These are phyloP conservation scores for Lindbergichthys nudifrons DNA, from an alignment of 2,797 vertebrate species.

Conservation along the genomic window DNA sequence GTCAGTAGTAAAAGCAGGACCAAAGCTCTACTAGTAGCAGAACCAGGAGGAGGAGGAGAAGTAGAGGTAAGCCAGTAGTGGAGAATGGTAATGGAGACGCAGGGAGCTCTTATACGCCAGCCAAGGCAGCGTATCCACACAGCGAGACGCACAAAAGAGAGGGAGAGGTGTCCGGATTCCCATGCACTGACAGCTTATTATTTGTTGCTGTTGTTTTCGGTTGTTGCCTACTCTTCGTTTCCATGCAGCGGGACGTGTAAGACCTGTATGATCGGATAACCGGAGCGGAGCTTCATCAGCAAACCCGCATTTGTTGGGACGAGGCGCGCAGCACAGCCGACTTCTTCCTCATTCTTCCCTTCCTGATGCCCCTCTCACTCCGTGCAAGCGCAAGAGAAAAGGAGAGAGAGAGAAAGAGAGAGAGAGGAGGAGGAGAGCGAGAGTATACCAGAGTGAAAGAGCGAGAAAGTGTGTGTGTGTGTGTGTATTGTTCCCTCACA, in stretches of 20 bases:
- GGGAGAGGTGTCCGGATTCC: slow-evolving; percentile 75
- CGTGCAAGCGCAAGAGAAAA: slow-evolving; percentile 36
- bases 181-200: slow-evolving; percentile 76
- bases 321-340: slow-evolving; percentile 72
- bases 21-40: slow-evolving; percentile 41
- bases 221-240: slow-evolving; percentile 69
- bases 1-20: slow-evolving; percentile 42
- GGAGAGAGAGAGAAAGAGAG: slow-evolving; percentile 23
- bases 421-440: slow-evolving; percentile 2
- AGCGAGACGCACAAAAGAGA: slow-evolving; percentile 70
- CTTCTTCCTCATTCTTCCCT: slow-evolving; percentile 87
- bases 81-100: slow-evolving; percentile 72
- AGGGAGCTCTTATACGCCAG: slow-evolving; percentile 80
- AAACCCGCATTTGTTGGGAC: slow-evolving; percentile 79
- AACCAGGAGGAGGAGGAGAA: slow-evolving; percentile 44
- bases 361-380: slow-evolving; percentile 50
- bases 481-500: slow-evolving; percentile 50
- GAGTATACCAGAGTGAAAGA: not conserved
- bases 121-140: slow-evolving; percentile 74
- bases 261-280: slow-evolving; percentile 80
- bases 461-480: not conserved
- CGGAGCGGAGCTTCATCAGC: slow-evolving; percentile 81
- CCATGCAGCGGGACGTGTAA: slow-evolving; percentile 52
- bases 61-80: slow-evolving; percentile 69
- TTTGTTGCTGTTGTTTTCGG: slow-evolving; percentile 54